Conservation (phyloP, 2,113 vertebrate species). For the Kryptolebias marmoratus region DNA sequence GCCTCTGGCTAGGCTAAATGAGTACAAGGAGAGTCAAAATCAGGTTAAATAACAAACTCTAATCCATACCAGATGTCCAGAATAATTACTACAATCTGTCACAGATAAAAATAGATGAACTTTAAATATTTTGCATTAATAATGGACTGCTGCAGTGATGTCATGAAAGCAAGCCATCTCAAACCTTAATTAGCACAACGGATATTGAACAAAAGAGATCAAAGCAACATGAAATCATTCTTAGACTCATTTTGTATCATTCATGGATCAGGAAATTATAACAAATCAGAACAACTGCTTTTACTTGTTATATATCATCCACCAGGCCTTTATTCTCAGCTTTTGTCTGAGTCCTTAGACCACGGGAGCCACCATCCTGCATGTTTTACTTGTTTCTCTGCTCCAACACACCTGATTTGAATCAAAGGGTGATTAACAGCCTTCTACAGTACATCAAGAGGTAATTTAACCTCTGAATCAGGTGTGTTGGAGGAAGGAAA, state of each 20-base stretch:
- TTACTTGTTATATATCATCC: too few species aligned
- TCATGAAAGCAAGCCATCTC: constrained; percentile 46
- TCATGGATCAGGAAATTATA: constrained; percentile 2
- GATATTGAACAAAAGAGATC: constrained; percentile 51
- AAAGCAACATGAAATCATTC: constrained; percentile 32
- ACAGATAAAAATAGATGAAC: constrained; percentile 73
- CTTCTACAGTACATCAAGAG: too few species aligned
- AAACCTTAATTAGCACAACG: constrained; percentile 60
- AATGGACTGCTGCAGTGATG: constrained; percentile 58
- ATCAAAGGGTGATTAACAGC: too few species aligned
- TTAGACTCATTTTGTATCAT: constrained; percentile 2
- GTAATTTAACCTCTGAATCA: too few species aligned
- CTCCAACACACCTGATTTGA: too few species aligned
- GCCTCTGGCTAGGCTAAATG: constrained; percentile 46
- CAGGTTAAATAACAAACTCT: constrained; percentile 44
- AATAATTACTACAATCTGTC: constrained; percentile 73
- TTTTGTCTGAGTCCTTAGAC: too few species aligned
- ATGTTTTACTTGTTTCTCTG: too few species aligned
- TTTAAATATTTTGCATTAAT: constrained; percentile 78
- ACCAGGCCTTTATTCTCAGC: too few species aligned
- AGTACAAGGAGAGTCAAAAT: constrained; percentile 52
- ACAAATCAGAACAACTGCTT: neutral
- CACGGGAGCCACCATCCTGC: too few species aligned
- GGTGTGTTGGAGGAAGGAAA: too few species aligned
- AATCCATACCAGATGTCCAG: constrained; percentile 59